Conservation (phyloP, 2,888 invertebrate species). For the Dyspetes luteomarginatus region DNA sequence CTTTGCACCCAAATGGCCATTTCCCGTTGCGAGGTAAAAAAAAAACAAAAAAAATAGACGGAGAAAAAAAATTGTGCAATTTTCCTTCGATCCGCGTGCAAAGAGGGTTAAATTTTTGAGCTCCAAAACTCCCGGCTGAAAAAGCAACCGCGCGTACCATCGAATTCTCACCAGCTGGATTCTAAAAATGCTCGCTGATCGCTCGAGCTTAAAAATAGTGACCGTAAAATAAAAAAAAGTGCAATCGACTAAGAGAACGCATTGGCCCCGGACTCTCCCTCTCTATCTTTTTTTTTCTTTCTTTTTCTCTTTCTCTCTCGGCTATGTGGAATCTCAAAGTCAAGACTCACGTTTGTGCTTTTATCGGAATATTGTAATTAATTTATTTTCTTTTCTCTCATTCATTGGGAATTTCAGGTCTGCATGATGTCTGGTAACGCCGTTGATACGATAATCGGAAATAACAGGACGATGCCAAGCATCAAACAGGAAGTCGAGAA, state of each 20-base stretch:
- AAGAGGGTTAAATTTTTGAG: constrained; percentile 1
- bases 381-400: constrained; percentile 14
- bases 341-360: neutral
- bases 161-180: constrained; percentile 74
- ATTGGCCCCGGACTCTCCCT: constrained; percentile 41
- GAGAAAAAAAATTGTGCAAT: constrained; percentile 12
- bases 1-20: neutral
- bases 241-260: constrained; percentile 71
- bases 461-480: constrained; percentile 83
- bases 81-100: constrained; percentile 3
- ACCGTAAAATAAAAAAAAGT: constrained; percentile 70
- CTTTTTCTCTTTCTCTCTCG: constrained; percentile 45
- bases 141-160: constrained; percentile 23
- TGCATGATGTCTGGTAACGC: constrained; percentile 88
- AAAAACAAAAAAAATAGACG: constrained; percentile 28
- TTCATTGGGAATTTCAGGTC: constrained; percentile 84
- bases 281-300: too few species aligned
- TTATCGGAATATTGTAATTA: constrained; percentile 12
- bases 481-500: constrained; percentile 87
- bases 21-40: neutral
- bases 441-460: constrained; percentile 80
- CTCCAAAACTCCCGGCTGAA: constrained; percentile 15
- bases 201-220: constrained; percentile 79
- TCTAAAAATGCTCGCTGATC: constrained; percentile 80
- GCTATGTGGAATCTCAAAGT: constrained; percentile 12